Base-by-base conservation (phyloP, 23 tunicate genomes). In the Pegea sp. region DNA sequence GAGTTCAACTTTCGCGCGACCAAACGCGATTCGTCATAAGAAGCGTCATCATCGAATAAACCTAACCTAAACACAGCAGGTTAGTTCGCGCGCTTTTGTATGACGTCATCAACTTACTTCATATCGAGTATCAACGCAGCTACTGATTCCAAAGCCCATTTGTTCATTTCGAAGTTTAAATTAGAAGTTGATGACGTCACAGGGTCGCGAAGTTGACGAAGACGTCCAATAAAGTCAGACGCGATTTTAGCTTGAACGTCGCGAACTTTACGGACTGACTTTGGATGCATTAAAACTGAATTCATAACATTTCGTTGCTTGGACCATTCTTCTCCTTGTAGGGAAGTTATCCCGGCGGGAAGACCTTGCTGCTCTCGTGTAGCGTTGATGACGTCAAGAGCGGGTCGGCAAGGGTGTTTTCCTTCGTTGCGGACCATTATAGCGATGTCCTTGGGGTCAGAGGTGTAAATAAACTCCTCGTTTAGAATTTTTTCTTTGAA, bases 141-240 rank as follows among this genome's bases (percentile, higher is more conserved):
- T 3, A 84, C 73, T 1, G 95, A 84, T 49, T 84, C 95, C 48
- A 84, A 58, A 0, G 95, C 95, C 95, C 95, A 84, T 22, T 67
- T 57, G 62, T 74, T 84, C 22, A 84, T 53, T 59, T 54, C 49
- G 5, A 60, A 53, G 33, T 74, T 84, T 42, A 72, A 84, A 27
- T 68, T 56, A 2, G 48, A 21, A 24, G 73, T 60, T 74, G 73
- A 81, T 26, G 84, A 81, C 3, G 67, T 56, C 27, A 26, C 34
- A 4, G 33, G 3, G 32, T 56, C 58, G 13, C 70, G 44, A 21
- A 30, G 23, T 16, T 5, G 24, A 3, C 42, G 34, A 31, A 84
- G 73, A 4, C 44, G 34, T 1, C 26, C 30, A 24, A 74, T 42
- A 33, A 84, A 58, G 29, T 84, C 95, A 25, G 68, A 42, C 13